These are phyloP conservation scores for Fragariocoptes setiger DNA, from an alignment of 1,140 invertebrate genomes.

Conservation along the genomic window DNA sequence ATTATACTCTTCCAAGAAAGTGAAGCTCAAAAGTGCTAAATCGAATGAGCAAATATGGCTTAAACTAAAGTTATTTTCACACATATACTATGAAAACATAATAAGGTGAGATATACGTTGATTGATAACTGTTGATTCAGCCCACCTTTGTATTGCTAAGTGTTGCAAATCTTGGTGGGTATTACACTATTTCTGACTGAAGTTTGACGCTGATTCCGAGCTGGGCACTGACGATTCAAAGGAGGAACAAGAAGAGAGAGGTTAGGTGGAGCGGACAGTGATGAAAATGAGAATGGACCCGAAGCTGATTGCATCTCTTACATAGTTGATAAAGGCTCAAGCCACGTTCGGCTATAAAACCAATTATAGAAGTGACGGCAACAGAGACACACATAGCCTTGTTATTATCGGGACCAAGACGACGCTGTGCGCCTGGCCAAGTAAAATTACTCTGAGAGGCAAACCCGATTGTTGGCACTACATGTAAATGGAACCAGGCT, in stretches of 20 bases:
- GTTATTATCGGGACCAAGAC: too few species aligned
- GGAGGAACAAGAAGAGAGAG: constrained; percentile 17
- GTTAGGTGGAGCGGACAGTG: too few species aligned
- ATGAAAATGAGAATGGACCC: too few species aligned
- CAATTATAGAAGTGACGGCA: too few species aligned
- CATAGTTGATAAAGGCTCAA: too few species aligned
- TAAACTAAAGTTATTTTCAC: constrained; percentile 72
- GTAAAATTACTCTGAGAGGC: too few species aligned
- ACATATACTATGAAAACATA: constrained; percentile 88
- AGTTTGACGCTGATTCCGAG: constrained; percentile 19
- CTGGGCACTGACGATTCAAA: constrained; percentile 24
- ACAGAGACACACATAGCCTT: too few species aligned
- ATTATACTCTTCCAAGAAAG: constrained; percentile 77
- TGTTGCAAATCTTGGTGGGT: too few species aligned
- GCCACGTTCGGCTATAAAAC: too few species aligned
- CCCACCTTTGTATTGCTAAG: background rate
- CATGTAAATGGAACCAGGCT: constrained; percentile 37
- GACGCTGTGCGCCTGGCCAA: too few species aligned
- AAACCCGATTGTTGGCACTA: constrained; percentile 39
- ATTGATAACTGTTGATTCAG: constrained; percentile 1
- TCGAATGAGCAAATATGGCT: constrained; percentile 67
- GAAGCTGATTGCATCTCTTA: too few species aligned
- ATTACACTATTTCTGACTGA: constrained; percentile 87
- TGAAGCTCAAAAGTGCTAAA: constrained; percentile 54
- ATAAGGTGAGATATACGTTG: constrained; percentile 32